These are phyloP conservation scores for Cyanoramphus novaezelandiae DNA, from an alignment of 2,113 vertebrate genomes.

Conservation along the genomic window DNA sequence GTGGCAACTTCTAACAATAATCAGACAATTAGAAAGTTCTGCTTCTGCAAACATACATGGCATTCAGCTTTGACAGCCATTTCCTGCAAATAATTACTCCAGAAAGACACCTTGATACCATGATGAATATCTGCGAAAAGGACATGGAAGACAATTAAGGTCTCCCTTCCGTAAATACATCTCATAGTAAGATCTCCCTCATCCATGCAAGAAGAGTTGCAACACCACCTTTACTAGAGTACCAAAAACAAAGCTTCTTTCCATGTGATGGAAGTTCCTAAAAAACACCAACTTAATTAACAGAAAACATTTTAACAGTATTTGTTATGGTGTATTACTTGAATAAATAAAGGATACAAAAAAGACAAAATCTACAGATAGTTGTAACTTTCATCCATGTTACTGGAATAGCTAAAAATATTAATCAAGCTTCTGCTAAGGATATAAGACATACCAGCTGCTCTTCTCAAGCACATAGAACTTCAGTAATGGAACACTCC, in stretches of 20 bases:
- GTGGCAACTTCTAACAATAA: background rate
- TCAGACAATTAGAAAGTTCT: background rate
- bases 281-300: background rate
- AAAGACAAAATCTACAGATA: background rate
- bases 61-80: background rate
- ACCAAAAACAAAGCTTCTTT: background rate
- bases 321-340: background rate
- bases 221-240: background rate
- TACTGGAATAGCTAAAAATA: background rate
- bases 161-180: background rate
- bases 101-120: background rate
- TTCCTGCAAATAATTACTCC: background rate
- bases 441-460: background rate
- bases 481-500: background rate
- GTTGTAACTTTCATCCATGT: background rate
- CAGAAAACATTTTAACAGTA: background rate
- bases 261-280: background rate
- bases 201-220: background rate
- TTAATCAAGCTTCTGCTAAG: background rate
- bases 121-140: background rate
- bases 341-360: background rate
- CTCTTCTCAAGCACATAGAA: background rate
- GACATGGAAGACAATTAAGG: background rate
- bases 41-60: background rate
- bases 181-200: background rate